Conservation (phyloP, 2,113 vertebrate genomes). For the Eubucco bourcierii region DNA sequence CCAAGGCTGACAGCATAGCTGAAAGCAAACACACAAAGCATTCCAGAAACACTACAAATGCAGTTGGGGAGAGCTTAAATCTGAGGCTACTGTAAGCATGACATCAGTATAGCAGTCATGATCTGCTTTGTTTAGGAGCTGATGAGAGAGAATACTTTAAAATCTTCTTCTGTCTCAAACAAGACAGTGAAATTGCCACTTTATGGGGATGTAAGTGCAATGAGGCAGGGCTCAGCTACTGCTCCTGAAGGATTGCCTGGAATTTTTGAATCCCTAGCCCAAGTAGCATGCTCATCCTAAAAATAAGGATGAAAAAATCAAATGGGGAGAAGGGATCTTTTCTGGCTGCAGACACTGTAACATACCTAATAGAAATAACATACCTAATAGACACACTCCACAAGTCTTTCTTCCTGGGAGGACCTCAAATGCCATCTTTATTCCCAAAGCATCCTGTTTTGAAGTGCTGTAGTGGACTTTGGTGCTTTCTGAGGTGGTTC, state of each 20-base stretch:
- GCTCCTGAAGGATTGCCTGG: background rate
- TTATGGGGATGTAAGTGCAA: background rate
- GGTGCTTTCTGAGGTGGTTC: background rate
- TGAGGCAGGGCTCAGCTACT: background rate
- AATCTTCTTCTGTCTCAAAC: background rate
- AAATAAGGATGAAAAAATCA: too few species aligned
- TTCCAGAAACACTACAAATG: slow-evolving; percentile 21
- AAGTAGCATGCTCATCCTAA: background rate
- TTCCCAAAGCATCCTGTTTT: background rate
- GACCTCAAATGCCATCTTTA: background rate
- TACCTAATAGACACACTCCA: background rate
- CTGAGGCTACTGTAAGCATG: background rate
- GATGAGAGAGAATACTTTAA: background rate
- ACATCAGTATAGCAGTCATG: background rate
- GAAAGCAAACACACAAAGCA: slow-evolving; percentile 19
- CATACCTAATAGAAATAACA: background rate
- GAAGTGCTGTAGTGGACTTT: background rate
- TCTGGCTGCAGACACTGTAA: background rate
- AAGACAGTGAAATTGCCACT: background rate
- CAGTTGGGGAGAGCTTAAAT: background rate
- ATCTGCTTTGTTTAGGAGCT: slow-evolving; percentile 1
- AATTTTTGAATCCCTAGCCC: background rate
- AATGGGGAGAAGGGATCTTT: background rate
- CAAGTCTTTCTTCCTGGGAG: background rate
- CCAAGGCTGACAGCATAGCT: slow-evolving; percentile 28